Base-by-base conservation (phyloP, 2,797 vertebrate genomes). In the Eupleurogrammus muticus region DNA sequence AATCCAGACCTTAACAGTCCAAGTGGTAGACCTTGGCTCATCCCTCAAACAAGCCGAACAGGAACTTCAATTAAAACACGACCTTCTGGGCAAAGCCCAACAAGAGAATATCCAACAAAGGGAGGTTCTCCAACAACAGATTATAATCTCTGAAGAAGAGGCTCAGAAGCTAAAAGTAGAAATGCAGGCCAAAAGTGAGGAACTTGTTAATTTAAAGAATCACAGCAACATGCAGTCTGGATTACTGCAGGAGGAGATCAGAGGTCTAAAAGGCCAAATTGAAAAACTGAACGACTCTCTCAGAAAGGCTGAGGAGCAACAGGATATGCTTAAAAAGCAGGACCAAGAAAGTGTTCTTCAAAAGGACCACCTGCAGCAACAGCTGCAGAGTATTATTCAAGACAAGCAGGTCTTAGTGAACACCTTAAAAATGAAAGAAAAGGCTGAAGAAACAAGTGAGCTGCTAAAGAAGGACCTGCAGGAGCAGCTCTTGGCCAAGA, bases 401-500 rank as follows among this genome's bases (percentile, higher is more conserved):
- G 65, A 66, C 38, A 84, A 83, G 11, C 66, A 86, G 57, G 72
- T 65, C 16, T 21, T 74, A 13, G 91, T 95, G 4, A 70, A 23
- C 32, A 72, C 91, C 5, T 8, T 87, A 23, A 76, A 70, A 52
- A 77, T 73, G 49, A 90, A n/a, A 19, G 90, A 94, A 72, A 77
- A 79, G 19, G n/a, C 50, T 0, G 54, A 70, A 51, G 71, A 73
- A 23, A 28, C 28, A 28, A 3, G 6, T 11, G 74, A 82, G 24
- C 86, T 55, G 63, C 83, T 94, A 42, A 88, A 63, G 87, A 91
- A 67, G 77, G 94, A 95, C 21, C 89, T 98, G 11, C 90, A 94
- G 76, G 81, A 88, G 9, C 95, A 95, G 77, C 84, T 99, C 7
- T 80, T 82, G 1, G 84, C 92, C 57, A 96, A 96, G 90, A 90